Evolutionary conservation across 2,888 invertebrate species (phyloP), one percentile per base, ranked within the genome.

Genomic region (Metellina segmentata): DNA sequence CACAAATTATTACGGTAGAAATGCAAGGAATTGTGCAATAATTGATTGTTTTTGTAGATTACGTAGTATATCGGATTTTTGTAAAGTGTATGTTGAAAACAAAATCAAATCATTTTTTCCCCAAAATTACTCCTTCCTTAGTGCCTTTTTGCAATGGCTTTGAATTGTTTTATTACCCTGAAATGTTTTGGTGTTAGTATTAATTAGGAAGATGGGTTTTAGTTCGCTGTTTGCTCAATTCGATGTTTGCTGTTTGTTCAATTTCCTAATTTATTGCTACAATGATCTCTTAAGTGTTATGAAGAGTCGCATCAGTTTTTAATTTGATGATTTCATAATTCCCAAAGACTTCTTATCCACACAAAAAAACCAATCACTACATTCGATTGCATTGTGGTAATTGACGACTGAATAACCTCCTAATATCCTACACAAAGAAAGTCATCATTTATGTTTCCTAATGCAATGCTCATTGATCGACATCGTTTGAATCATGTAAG

Each of bases 11-110:
- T 70, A 11, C 19, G 70, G 20, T 53, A 72, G 49, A 71, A 53
- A 83, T 77, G 20, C 72, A 85, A 90, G 90, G 90, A 71, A 49
- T 85, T 52, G 90, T 90, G 90, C 90, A 90, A 90, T 90, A 90
- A 79, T 72, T 81, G 52, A 85, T 85, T 81, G 85, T 90, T 90
- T 61, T 90, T 89, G 79, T 83, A 53, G 85, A 77, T 85, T 85
- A 52, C 74, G 20, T 77, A 77, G 77, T 85, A 85, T 85, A 49
- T 77, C n/a, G 49, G 69, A 85, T 69, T 71, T 83, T 48, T 85
- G 49, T 77, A 69, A 85, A 69, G 61, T 85, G 75, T 85, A n/a
- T 85, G 85, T 85, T 85, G 34, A 85, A 61, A 51, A n/a, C 77
- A 83, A 83, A 83, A 51, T 83, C 69, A 71, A 74, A 83, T 49